Evolutionary conservation across 2,797 vertebrate species (phyloP).

Genomic region (Spea hammondii): DNA sequence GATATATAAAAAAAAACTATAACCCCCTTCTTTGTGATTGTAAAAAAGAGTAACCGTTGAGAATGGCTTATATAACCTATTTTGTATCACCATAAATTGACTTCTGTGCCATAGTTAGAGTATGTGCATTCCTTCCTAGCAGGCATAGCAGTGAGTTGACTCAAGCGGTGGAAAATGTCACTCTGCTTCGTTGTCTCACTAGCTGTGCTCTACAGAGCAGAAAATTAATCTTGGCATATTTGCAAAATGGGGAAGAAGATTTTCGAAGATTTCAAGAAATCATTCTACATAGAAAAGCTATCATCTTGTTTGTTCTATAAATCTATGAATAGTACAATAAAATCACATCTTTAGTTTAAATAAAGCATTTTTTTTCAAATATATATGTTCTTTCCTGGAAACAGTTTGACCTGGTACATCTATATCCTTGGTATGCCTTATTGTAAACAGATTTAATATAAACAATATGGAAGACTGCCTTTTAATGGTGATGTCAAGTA

Average conservation of each 20-base stretch:
- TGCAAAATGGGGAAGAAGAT: slow-evolving; percentile 69
- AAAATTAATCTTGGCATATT: slow-evolving; percentile 89
- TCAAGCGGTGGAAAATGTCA: slow-evolving; percentile 78
- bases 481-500: too few relatives aligned
- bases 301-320: slow-evolving; percentile 53
- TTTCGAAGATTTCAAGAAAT: slow-evolving; percentile 71
- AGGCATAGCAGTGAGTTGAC: slow-evolving; percentile 67
- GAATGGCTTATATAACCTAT: slow-evolving; percentile 55
- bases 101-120: slow-evolving; percentile 70
- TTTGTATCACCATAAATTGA: slow-evolving; percentile 60
- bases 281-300: slow-evolving; percentile 63
- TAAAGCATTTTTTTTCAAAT: neutral
- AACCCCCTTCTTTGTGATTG: neutral
- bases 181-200: slow-evolving; percentile 69
- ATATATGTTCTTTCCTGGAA: neutral
- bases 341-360: slow-evolving; percentile 1
- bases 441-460: neutral
- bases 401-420: neutral
- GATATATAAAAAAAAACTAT: too few relatives aligned
- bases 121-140: slow-evolving; percentile 69
- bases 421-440: neutral
- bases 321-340: slow-evolving; percentile 12
- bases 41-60: slow-evolving; percentile 39
- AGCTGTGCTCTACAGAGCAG: slow-evolving; percentile 82
- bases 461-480: neutral